Percentiles rank a stretch among this genome's conserved stretches.
Conservation (phyloP, 2,797 vertebrate genomes). For the Silurus lanzhouensis region DNA sequence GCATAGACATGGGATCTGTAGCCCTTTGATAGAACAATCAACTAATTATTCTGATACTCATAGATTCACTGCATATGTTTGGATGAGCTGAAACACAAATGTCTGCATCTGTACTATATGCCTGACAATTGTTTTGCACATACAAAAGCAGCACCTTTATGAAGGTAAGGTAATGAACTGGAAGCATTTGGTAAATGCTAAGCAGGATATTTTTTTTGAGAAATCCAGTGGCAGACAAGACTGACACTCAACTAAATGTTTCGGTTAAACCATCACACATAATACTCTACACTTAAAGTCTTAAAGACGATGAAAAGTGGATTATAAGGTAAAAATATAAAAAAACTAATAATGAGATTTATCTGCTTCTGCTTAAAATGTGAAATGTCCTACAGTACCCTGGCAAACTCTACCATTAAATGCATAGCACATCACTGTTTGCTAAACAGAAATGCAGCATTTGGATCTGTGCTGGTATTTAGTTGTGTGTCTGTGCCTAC, state of each 20-base stretch:
- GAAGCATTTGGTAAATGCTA: neutral
- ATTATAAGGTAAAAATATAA: neutral
- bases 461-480: neutral
- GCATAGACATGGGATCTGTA: no score
- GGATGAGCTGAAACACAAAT: neutral
- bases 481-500: neutral
- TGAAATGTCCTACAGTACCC: neutral
- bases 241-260: neutral
- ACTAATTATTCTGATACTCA: neutral
- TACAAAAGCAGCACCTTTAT: neutral
- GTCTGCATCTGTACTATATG: neutral
- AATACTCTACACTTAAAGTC: neutral
- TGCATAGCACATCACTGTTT: neutral
- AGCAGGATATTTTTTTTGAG: neutral
- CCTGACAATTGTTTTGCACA: neutral
- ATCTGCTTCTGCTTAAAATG: neutral
- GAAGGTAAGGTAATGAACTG: neutral
- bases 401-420: neutral
- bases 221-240: conserved; percentile 1
- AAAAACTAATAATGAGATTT: neutral
- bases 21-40: neutral
- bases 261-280: neutral
- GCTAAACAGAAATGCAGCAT: neutral
- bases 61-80: neutral
- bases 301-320: neutral